Evolutionary conservation across 2,888 invertebrate genomes (phyloP), one percentile per base, ranked within the genome.

Genomic region (Didymodactylos carnosus): DNA sequence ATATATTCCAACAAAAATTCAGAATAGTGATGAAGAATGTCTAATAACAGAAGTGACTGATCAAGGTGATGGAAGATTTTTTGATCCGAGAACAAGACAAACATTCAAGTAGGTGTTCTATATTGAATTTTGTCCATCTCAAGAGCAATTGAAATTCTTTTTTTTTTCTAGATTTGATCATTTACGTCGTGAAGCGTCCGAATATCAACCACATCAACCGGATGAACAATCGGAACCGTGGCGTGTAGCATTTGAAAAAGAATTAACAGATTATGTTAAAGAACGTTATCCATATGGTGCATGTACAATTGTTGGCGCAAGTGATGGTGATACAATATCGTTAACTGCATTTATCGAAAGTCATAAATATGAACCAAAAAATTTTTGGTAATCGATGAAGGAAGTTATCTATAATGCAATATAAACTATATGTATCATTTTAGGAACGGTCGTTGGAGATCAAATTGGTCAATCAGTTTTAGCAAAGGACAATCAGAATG

Each of bases 1-100:
- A 87, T 89, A 97, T 86, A 94, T 94, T 83, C 94, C 97, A 81
- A 94, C 94, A 80, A 89, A 90, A 84, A 88, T 97, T 79, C 92
- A 93, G 79, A 91, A 91, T 80, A 89, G 90, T 78, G 91, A 92
- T 79, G 88, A 89, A 80, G 89, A 72, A 69, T 75, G 75, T 51
- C 88, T 98, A 79, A 91, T 98, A 82, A 95, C 97, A 73, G 94
- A 95, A 84, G 90, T 92, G 87, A 97, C 95, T 85, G 97, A 98
- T 85, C 87, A 94, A 82, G 94, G 94, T 25, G 89, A 89, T 77
- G 92, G 91, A 72, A 88, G 92, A 84, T 98, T 94, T 86, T 91
- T 90, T 82, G 97, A 98, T 85, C 94, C 94, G 76, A 89, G 93
- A 79, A 90, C 91, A 78, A 92, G 91, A 85, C 91, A 92, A 82